A percentile compares a stretch with the other conserved stretches of the same genome.
Evolutionary conservation across 2,888 invertebrate species (phyloP).

Genomic region (Taphrorychus bicolor): DNA sequence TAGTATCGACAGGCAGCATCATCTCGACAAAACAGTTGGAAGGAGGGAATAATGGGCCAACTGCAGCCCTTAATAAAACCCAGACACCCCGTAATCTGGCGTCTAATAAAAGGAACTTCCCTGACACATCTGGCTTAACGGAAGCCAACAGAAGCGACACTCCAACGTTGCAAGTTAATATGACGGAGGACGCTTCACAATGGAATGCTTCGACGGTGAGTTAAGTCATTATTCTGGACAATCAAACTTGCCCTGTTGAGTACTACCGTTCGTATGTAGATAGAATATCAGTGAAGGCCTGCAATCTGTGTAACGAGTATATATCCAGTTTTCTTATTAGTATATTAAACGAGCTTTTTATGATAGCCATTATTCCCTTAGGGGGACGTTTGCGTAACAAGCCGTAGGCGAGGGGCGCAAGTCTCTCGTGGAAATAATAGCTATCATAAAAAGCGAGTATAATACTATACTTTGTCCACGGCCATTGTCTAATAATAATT

Average conservation of each 20-base stretch:
- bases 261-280: too few species aligned
- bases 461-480: too few species aligned
- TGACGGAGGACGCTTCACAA: constrained; percentile 35
- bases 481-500: too few species aligned
- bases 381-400: too few species aligned
- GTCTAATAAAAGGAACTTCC: constrained; percentile 21
- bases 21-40: constrained; percentile 15
- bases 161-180: constrained; percentile 41
- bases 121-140: constrained; percentile 20
- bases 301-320: too few species aligned
- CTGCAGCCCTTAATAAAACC: constrained; percentile 23
- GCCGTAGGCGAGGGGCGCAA: too few species aligned
- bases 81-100: constrained; percentile 18
- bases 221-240: constrained; percentile 2
- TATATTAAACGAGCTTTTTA: too few species aligned
- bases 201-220: constrained; percentile 47
- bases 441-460: too few species aligned
- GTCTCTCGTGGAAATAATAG: too few species aligned
- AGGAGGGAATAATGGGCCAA: constrained; percentile 18
- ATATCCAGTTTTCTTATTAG: too few species aligned
- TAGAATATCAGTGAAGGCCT: too few species aligned
- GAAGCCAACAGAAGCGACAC: constrained; percentile 19
- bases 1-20: constrained; percentile 5
- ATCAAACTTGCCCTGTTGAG: neutral
- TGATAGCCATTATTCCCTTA: too few species aligned